Evolutionary conservation across 2,113 vertebrate species (phyloP).

Genomic region (Myrmophylax atrothorax): DNA sequence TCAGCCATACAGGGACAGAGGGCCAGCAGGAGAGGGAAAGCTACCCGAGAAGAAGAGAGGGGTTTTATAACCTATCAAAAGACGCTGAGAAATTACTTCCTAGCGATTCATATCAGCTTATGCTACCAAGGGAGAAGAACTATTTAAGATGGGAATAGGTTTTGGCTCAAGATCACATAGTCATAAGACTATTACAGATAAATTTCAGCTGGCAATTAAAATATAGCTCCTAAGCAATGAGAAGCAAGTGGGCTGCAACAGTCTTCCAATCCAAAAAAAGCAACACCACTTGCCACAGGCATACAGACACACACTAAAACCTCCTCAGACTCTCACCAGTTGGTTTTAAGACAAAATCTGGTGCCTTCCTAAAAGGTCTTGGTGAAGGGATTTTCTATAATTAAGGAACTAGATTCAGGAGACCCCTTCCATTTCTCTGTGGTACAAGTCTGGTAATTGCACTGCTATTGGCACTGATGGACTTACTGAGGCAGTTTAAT

Average conservation of each 20-base stretch:
- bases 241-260: neutral
- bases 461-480: neutral
- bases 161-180: constrained; percentile 2
- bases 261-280: neutral
- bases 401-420: neutral
- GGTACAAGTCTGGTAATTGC: neutral
- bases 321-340: neutral
- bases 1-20: accelerated
- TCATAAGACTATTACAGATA: neutral
- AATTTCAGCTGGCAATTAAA: constrained; percentile 25
- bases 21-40: neutral
- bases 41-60: neutral
- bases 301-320: neutral
- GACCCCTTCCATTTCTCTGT: neutral
- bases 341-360: neutral
- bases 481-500: neutral
- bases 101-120: neutral
- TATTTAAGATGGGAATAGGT: neutral
- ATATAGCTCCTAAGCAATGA: neutral
- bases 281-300: neutral
- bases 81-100: neutral
- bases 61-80: neutral
- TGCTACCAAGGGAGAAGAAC: neutral
- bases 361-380: neutral
- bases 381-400: neutral